Base-by-base conservation (phyloP, 2,888 invertebrate species). In the Villa cingulata region DNA sequence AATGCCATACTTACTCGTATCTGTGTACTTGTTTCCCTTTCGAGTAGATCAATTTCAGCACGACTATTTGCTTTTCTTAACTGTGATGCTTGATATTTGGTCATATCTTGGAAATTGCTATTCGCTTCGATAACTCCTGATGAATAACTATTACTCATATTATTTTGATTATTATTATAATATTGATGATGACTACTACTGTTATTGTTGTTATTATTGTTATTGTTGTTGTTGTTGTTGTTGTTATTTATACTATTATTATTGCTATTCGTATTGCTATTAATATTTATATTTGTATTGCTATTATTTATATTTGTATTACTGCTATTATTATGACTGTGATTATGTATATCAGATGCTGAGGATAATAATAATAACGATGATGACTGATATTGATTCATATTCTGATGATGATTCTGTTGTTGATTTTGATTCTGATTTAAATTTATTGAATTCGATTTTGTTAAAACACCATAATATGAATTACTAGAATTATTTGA, bases 21-120 rank as follows among this genome's bases (percentile, higher is more conserved):
- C 54, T 67, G 67, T 14, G 62, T 55, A 55, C 67, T 67, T 3
- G 67, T 67, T 57, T 68, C 69, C 45, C 65, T 62, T 54, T 68
- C 68, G 42, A 68, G 51, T 54, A 65, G 61, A 59, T 68, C 68
- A 49, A 68, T 66, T 62, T 68, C 68, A 43, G 64, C 65, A 29
- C 68, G 62, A 52, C 69, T 68, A 46, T 62, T 63, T 40, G 57
- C 60, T 45, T 66, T 65, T 48, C 65, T 56, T 48, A 68, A 55
- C n/a, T n/a, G n/a, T n/a, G n/a, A n/a, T 42, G 64, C 62, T 57
- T 62, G 61, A 45, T 56, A 45, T n/a, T 39, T 52, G 34, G 52
- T 49, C 40, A 50, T 48, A 19, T 52, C 51, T 34, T 32, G 12
- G 7, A 6, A 23, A 23, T 23, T 23, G 32, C 34, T 40, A 38